These are phyloP conservation scores for Mormyrops attenuatus DNA, from an alignment of 2,797 vertebrate genomes.

Conservation along the genomic window DNA sequence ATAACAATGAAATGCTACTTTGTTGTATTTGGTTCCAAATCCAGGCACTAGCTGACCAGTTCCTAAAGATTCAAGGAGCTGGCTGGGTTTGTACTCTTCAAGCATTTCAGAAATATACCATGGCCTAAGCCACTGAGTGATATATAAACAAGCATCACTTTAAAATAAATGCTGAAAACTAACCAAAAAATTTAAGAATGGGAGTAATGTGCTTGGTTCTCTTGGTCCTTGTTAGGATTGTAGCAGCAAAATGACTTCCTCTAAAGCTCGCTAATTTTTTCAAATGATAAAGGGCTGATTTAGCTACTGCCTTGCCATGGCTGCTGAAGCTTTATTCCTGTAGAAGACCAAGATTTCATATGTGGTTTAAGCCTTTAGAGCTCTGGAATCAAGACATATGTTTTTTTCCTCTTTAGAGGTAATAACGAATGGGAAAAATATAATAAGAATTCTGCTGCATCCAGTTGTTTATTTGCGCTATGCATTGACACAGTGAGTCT, in stretches of 20 bases:
- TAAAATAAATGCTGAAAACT: neutral
- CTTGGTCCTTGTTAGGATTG: neutral
- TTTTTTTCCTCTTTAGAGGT: neutral
- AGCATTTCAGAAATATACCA: neutral
- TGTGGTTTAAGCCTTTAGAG: neutral
- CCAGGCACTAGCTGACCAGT: neutral
- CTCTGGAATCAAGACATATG: neutral
- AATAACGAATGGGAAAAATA: neutral
- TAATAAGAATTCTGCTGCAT: neutral
- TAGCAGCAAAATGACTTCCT: neutral
- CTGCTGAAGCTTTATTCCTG: neutral
- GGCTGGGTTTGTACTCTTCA: neutral
- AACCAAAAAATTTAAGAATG: neutral
- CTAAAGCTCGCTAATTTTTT: neutral
- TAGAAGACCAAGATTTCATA: neutral
- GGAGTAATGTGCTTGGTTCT: neutral
- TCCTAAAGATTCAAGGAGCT: neutral
- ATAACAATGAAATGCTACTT: neutral
- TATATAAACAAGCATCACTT: neutral
- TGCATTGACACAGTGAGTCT: neutral
- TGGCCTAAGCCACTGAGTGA: neutral
- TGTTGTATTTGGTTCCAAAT: neutral
- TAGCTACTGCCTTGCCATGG: neutral
- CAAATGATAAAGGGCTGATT: neutral
- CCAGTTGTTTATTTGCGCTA: neutral